Base-by-base conservation (phyloP, 1,140 invertebrate species). In the Andrena cerasifolii region DNA sequence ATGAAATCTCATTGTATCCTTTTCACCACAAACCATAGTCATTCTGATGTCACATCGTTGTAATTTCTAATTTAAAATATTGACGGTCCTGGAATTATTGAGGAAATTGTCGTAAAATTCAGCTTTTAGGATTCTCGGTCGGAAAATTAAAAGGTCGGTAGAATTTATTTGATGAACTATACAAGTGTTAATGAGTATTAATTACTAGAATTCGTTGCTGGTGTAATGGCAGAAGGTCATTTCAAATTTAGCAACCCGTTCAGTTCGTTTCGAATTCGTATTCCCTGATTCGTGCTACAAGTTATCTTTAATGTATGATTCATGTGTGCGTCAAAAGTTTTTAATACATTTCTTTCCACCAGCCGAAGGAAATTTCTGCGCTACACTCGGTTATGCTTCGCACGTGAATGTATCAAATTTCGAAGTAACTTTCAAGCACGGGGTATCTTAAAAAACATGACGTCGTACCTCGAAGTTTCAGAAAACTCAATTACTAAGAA, bases 401-500 rank as follows among this genome's bases (percentile, higher is more conserved):
- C 33, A 36, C 59, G 59, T 1, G 47, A 12, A 12, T 43, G 24
- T 43, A 65, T 74, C 21, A 43, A 43, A 43, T 65, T 31, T 63
- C 12, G 7, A 65, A 31, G 49, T 18, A 16, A 65, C 26, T 74
- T 59, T 40, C 36, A 16, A 2, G 3, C 6, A 6, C 7, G 51
- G 10, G 16, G 12, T 36, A 33, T 18, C 24, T 74, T 65, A 31
- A 54, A 31, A 65, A 65, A 74, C 71, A 45, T 54, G 18, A 54
- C 71, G 2, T 26, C 56, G 7, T 14, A 28, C 3, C 10, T 24
- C n/a, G 8, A 10, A 53, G 43, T 24, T 74, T 65, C 10, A 6
- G 16, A 16, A 28, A 74, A 65, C 33, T 31, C 5, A 74, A 66
- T 74, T 66, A 54, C 16, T 3, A 31, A 21, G 7, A 16, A 5